phyloP scores from a whole-genome alignment of 2,113 vertebrate genomes.

The Zosterops japonicus region DNA sequence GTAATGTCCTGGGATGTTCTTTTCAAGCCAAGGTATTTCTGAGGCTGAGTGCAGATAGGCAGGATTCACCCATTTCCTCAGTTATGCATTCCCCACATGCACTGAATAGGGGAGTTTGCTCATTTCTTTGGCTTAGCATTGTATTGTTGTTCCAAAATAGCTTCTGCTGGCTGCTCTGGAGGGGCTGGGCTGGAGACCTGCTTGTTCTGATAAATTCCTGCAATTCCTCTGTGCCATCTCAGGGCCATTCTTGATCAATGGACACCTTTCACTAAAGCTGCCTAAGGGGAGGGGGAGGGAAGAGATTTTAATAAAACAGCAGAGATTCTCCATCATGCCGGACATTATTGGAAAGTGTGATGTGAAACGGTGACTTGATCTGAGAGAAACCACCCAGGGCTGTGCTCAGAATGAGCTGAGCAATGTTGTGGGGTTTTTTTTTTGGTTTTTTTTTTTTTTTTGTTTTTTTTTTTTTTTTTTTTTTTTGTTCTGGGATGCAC shows the following conservation, averaged over 20 bases:
- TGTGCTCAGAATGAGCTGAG: background rate
- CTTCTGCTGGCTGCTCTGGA: background rate
- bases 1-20: background rate
- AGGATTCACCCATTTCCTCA: background rate
- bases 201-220: conserved; percentile 21
- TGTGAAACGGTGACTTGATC: background rate
- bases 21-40: background rate
- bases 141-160: background rate
- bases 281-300: background rate
- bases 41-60: background rate
- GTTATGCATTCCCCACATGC: background rate
- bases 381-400: background rate
- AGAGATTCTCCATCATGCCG: background rate
- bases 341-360: background rate
- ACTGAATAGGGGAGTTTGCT: background rate
- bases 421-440: too few species aligned
- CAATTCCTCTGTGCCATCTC: background rate
- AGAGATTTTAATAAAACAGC: background rate
- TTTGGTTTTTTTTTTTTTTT: background rate
- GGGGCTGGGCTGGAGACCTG: background rate
- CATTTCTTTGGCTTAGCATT: background rate
- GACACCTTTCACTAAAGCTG: background rate
- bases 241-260: background rate
- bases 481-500: background rate
- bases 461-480: background rate